Base-by-base conservation (phyloP, 2,113 vertebrate species). In the Micronisus gabar region DNA sequence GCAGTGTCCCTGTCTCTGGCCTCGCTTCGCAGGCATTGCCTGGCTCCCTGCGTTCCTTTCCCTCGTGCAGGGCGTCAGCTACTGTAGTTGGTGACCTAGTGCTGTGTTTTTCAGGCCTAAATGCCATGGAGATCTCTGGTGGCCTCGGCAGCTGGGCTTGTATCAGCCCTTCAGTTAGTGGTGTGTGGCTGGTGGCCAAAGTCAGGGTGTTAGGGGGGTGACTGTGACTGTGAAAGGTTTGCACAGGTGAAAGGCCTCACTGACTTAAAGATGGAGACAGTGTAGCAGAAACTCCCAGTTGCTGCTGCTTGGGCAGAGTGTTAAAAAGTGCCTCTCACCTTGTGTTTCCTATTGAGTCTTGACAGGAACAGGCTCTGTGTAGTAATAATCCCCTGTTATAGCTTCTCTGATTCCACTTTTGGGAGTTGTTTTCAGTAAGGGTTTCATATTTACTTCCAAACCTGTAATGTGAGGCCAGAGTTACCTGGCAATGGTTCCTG, bases 21-120 rank as follows among this genome's bases (percentile, higher is more conserved):
- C 38, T 36, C 1, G 1, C 11, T 30, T 30, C 0, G 2, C 47
- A 14, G 68, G 53, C 7, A 4, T 48, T 1, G 3, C 40, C 38
- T 15, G 40, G 55, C 41, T 67, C 32, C 15, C 59, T 0, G 12
- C 0, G 2, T 18, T 38, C 34, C 56, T 45, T 50, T 55, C 48
- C 38, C 6, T 2, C 36, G 0, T 2, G 2, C 2, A 6, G 63
- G 15, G 6, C 1, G 0, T 5, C 23, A 1, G 29, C 21, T 56
- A 5, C 23, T 32, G 20, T 17, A 18, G 12, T 0, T 32, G 45
- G 62, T 26, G 38, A 6, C 27, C 15, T 5, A 0, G 15, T 18
- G 30, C 16, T 7, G 23, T 34, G 48, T 22, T 26, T 56, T 15
- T 40, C 23, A 41, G 43, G 34, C 40, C n/a, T 12, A 18, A 48